Evolutionary conservation across 1,140 invertebrate species (phyloP).

Genomic region (Proctacanthus coquilletti): DNA sequence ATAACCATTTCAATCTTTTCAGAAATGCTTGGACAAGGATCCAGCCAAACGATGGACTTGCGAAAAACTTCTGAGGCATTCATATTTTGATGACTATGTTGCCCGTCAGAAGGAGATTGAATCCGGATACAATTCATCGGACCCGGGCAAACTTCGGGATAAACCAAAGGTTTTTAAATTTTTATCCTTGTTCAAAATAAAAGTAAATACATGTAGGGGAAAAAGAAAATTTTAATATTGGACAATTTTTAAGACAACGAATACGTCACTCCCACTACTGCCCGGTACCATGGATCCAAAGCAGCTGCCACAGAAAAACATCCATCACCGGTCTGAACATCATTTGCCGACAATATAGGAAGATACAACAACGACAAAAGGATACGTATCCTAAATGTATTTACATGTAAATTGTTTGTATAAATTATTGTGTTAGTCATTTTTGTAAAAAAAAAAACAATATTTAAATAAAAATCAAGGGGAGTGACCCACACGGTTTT

Average conservation of each 20-base stretch:
- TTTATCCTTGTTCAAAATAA: not conserved
- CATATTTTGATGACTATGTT: constrained; percentile 31
- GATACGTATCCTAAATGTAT: too few species aligned
- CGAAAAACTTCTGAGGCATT: constrained; percentile 76
- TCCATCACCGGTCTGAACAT: constrained; percentile 26
- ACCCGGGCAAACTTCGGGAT: constrained; percentile 18
- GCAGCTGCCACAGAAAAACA: constrained; percentile 25
- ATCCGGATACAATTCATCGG: constrained; percentile 20
- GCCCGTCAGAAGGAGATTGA: constrained; percentile 26
- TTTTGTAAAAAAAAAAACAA: too few species aligned
- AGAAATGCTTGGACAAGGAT: constrained; percentile 92
- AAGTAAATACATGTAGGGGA: not conserved
- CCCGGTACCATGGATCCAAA: constrained; percentile 25
- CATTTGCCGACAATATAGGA: constrained; percentile 25
- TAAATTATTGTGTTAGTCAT: too few species aligned
- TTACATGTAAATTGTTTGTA: too few species aligned
- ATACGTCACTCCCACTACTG: constrained; percentile 27
- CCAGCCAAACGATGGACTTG: constrained; percentile 80
- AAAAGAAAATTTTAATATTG: not conserved
- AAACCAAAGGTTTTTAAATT: constrained; percentile 23
- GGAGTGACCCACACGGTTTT: too few species aligned
- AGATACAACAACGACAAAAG: too few species aligned
- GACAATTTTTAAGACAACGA: constrained; percentile 16
- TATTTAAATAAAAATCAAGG: too few species aligned
- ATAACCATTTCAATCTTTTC: constrained; percentile 13